Conservation (phyloP, 2,888 invertebrate species). For the Parnassius smintheus region DNA sequence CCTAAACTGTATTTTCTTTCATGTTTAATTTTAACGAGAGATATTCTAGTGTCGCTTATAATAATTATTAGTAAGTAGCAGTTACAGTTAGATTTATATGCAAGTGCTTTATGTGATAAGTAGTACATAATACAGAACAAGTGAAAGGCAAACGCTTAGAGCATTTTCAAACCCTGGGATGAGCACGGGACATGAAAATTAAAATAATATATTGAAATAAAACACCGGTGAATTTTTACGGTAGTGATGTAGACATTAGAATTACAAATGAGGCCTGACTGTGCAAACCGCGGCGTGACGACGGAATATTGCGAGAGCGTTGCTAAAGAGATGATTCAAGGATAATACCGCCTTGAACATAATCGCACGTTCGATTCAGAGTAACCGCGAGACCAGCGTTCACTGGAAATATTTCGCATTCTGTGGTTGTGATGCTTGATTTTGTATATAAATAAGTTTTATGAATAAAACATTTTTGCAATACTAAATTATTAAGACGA, state of each 20-base stretch:
- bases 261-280: slow-evolving; percentile 56
- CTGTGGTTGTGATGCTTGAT: not conserved
- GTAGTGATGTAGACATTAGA: slow-evolving; percentile 43
- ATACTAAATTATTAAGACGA: no score
- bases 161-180: no score
- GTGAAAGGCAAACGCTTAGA: no score
- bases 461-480: no score
- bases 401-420: not conserved
- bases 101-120: no score
- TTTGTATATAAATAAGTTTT: not conserved
- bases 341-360: slow-evolving; percentile 44
- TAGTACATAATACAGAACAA: no score
- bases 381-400: slow-evolving; percentile 14
- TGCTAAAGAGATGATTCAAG: slow-evolving; percentile 57
- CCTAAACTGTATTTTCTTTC: no score
- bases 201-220: slow-evolving; percentile 18
- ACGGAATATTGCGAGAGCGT: slow-evolving; percentile 47
- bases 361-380: slow-evolving; percentile 37
- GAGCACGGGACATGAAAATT: slow-evolving; percentile 6
- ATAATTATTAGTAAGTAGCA: no score
- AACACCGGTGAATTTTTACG: slow-evolving; percentile 23
- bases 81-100: no score
- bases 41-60: no score
- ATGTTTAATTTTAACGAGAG: no score
- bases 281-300: slow-evolving; percentile 38